Percentiles rank a stretch among this genome's conserved stretches.
Conservation (phyloP, 2,113 vertebrate genomes). For the Lonchura striata region DNA sequence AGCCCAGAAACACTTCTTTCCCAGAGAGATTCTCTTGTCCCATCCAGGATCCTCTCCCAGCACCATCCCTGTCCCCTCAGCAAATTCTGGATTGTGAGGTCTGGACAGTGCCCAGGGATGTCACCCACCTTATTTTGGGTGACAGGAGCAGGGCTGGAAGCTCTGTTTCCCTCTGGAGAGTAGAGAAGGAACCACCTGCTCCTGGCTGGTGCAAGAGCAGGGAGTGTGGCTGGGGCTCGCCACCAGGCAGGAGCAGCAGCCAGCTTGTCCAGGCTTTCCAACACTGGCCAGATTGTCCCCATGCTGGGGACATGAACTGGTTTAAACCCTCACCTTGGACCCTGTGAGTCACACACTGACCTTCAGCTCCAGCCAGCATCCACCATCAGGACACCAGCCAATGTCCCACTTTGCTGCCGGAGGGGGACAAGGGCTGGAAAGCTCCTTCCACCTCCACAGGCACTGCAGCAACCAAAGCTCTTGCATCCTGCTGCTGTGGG, state of each 20-base stretch:
- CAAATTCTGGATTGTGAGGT: fast-evolving
- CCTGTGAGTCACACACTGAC: background rate
- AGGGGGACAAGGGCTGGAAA: background rate
- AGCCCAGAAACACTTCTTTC: background rate
- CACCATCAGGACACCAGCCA: background rate
- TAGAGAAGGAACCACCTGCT: background rate
- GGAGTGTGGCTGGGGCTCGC: background rate
- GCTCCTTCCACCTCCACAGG: background rate
- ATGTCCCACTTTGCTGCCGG: background rate
- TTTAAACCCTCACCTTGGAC: background rate
- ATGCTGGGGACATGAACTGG: fast-evolving
- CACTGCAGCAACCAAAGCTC: background rate
- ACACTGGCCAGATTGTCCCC: background rate
- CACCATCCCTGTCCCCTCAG: background rate
- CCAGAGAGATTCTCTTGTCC: background rate
- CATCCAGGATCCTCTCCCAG: background rate
- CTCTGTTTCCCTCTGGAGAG: background rate
- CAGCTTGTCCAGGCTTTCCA: background rate
- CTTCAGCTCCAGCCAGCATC: fast-evolving
- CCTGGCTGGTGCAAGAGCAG: fast-evolving
- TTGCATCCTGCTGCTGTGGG: background rate
- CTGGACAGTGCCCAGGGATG: background rate
- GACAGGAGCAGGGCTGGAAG: background rate
- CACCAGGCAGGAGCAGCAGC: background rate
- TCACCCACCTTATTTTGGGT: background rate